Evolutionary conservation across 2,797 vertebrate species (phyloP).

Genomic region (Calcarius lapponicus): DNA sequence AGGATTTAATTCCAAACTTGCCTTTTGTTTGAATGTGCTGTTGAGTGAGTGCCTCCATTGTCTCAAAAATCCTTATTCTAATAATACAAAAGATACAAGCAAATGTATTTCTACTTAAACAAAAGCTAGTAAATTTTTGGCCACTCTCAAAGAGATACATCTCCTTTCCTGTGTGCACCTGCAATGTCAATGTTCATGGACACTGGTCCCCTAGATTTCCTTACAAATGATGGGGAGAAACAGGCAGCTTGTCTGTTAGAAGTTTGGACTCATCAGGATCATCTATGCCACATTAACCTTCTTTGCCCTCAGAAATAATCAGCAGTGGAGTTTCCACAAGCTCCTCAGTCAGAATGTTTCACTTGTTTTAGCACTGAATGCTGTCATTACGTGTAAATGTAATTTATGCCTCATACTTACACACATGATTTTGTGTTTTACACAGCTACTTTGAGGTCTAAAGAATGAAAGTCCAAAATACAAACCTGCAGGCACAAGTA

Average conservation of each 20-base stretch:
- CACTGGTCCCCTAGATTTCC: not conserved
- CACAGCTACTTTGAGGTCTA: not conserved
- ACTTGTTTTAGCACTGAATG: not conserved
- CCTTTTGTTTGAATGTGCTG: not conserved
- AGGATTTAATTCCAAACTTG: not conserved
- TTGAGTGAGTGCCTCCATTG: not conserved
- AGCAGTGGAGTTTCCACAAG: not conserved
- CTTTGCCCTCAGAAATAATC: not conserved
- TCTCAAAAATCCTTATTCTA: not conserved
- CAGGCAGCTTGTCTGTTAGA: rapidly evolving
- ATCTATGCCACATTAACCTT: not conserved
- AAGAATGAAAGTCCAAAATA: not conserved
- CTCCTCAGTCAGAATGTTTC: not conserved
- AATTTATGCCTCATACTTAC: not conserved
- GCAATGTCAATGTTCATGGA: not conserved
- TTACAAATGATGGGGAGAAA: not conserved
- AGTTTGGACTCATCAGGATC: not conserved
- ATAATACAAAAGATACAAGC: not conserved
- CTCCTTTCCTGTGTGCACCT: not conserved
- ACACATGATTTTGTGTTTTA: not conserved
- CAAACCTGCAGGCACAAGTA: not conserved
- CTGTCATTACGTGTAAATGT: not conserved
- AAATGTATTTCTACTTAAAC: not conserved
- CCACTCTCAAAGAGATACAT: not conserved
- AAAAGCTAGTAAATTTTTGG: not conserved